Conservation (phyloP, 1,140 invertebrate species). For the Drosophila aff. region DNA sequence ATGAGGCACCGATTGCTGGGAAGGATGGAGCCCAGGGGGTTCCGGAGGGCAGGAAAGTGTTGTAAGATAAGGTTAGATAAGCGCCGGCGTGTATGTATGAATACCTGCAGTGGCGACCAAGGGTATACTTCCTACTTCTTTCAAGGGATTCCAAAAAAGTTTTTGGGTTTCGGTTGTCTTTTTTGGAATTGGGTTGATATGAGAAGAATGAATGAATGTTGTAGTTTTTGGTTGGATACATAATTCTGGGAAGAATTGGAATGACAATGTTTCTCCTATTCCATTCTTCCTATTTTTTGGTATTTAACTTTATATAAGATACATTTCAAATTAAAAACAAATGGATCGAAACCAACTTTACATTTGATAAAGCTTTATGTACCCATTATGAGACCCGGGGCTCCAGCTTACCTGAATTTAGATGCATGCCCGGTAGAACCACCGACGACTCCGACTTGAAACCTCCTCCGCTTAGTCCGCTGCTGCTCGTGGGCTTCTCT, state of each 20-base stretch:
- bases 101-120: constrained; percentile 31
- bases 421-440: constrained; percentile 56
- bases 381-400: no score
- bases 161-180: not conserved
- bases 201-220: constrained; percentile 42
- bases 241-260: constrained; percentile 17
- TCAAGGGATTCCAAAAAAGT: constrained; percentile 12
- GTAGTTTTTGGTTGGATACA: not conserved
- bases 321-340: constrained; percentile 1
- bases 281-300: not conserved
- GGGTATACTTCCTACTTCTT: constrained; percentile 51
- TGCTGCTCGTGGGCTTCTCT: constrained; percentile 58
- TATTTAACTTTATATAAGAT: not conserved
- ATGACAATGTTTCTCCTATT: no score
- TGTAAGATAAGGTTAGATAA: constrained; percentile 80
- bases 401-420: not conserved
- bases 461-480: constrained; percentile 10
- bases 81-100: constrained; percentile 52
- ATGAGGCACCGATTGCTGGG: constrained; percentile 26
- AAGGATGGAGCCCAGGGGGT: constrained; percentile 6
- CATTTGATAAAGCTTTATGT: not conserved
- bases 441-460: constrained; percentile 73
- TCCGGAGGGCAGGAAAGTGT: constrained; percentile 62
- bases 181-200: constrained; percentile 13
- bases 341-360: not conserved